phyloP scores from a whole-genome alignment of 2,888 invertebrate genomes.

The Protophormia terraenovae region DNA sequence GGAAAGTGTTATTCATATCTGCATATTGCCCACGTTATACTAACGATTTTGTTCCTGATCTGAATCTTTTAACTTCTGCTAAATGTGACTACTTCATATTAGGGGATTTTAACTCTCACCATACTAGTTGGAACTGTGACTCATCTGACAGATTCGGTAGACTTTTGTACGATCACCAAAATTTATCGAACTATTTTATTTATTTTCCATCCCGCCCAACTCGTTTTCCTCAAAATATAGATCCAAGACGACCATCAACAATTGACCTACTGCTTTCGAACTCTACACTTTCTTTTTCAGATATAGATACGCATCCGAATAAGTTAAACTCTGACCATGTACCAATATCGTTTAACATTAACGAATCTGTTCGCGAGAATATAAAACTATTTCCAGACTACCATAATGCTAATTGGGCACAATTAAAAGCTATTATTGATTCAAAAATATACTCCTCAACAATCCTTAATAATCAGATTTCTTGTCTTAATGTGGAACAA shows the following conservation, averaged over 20 bases:
- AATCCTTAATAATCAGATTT: not conserved
- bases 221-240: constrained; percentile 7
- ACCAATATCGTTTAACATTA: not conserved
- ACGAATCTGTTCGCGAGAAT: not conserved
- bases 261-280: not conserved
- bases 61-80: not conserved
- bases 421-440: not conserved
- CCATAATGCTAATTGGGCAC: not conserved
- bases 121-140: not conserved
- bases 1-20: not conserved
- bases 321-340: constrained; percentile 4
- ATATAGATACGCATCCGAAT: not conserved
- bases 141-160: not conserved
- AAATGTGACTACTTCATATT: not conserved
- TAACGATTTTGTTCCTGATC: not conserved
- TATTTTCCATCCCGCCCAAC: not conserved
- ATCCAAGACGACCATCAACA: too few species aligned
- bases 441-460: not conserved
- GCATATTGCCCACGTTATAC: constrained; percentile 14
- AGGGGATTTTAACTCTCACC: constrained; percentile 3
- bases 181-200: not conserved
- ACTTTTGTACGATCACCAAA: not conserved
- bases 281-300: not conserved
- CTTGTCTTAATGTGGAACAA: not conserved
- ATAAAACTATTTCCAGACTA: not conserved